phyloP scores from a whole-genome alignment of 2,888 invertebrate genomes.

The Cataglyphis cursor region DNA sequence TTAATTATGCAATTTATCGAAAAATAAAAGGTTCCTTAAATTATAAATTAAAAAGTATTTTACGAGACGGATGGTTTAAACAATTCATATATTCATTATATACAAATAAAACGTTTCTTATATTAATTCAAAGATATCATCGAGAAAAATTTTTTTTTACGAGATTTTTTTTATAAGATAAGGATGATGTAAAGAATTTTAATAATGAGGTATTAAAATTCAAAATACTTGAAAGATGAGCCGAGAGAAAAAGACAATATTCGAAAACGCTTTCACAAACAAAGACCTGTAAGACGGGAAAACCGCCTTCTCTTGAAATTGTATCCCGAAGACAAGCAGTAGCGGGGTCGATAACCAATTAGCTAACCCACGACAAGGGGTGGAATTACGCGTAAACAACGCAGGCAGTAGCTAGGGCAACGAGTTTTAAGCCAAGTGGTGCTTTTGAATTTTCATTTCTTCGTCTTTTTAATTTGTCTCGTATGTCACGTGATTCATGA shows the following conservation, averaged over 20 bases:
- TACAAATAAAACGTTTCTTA: neutral
- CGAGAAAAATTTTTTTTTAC: constrained; percentile 41
- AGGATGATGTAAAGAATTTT: constrained; percentile 25
- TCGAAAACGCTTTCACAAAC: constrained; percentile 42
- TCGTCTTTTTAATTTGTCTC: constrained; percentile 66
- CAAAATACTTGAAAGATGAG: constrained; percentile 39
- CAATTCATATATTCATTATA: constrained; percentile 2
- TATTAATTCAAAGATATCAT: constrained; percentile 60
- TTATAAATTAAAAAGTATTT: neutral
- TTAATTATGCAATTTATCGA: neutral
- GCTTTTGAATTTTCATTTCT: constrained; percentile 69
- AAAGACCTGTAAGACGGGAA: constrained; percentile 24
- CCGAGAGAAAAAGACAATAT: constrained; percentile 37
- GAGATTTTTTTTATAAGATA: neutral
- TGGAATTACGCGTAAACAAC: constrained; percentile 73
- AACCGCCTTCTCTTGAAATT: constrained; percentile 60
- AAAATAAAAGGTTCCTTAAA: neutral
- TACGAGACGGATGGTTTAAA: neutral
- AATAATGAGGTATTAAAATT: constrained; percentile 59
- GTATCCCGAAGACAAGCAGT: constrained; percentile 64
- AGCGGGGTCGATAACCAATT: constrained; percentile 74
- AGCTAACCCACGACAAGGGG: constrained; percentile 73
- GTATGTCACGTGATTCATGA: constrained; percentile 27
- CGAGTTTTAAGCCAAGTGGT: constrained; percentile 61
- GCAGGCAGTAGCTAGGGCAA: constrained; percentile 71